phyloP scores from a whole-genome alignment of 2,113 vertebrate genomes.

The Cottus gobio region DNA sequence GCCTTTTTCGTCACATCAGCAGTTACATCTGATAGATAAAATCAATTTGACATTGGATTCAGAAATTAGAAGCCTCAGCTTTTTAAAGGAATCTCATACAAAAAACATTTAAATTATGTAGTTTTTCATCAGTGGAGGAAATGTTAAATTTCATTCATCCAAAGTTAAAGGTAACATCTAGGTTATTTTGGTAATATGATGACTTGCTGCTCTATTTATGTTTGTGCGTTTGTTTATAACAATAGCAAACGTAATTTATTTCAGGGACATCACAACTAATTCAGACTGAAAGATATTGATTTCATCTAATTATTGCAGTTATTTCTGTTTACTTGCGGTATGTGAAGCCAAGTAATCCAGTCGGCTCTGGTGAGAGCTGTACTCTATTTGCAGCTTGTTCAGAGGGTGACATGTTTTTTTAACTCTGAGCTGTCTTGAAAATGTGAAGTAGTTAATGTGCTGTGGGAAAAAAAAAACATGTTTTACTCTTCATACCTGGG shows the following conservation, averaged over 20 bases:
- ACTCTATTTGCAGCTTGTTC: constrained; percentile 32
- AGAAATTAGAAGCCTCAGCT: not conserved
- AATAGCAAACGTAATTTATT: not conserved
- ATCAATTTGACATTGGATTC: constrained; percentile 3
- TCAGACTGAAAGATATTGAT: constrained; percentile 13
- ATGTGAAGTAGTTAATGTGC: constrained; percentile 22
- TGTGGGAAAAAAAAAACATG: constrained; percentile 18
- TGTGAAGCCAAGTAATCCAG: constrained; percentile 41
- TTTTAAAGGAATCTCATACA: not conserved
- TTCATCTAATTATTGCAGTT: constrained; percentile 1
- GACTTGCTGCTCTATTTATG: not conserved
- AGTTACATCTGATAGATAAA: not conserved
- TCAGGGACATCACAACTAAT: not conserved
- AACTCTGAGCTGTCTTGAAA: constrained; percentile 34
- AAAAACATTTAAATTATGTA: constrained; percentile 4
- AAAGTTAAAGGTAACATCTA: not conserved
- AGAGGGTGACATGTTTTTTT: constrained; percentile 40
- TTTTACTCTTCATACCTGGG: constrained; percentile 13
- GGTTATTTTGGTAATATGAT: not conserved
- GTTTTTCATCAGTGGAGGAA: not conserved
- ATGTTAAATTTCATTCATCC: not conserved
- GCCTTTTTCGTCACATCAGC: not conserved
- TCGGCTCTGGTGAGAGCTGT: constrained; percentile 25
- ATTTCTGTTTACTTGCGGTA: constrained; percentile 14
- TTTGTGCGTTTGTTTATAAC: not conserved